Conservation (phyloP, 2,113 vertebrate genomes). For the Marcusenius ussheri region DNA sequence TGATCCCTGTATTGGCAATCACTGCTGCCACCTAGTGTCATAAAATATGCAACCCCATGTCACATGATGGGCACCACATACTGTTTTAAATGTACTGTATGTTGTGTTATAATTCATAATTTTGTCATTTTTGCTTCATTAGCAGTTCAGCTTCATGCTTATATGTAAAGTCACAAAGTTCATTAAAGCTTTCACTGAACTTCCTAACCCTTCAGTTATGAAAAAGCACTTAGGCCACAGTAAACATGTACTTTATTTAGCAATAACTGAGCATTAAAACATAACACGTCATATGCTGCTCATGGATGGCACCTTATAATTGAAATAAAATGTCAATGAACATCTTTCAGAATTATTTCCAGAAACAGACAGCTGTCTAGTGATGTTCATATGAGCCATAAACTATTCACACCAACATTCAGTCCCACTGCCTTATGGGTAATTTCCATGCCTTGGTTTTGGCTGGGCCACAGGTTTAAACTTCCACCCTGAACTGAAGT, state of each 20-base stretch:
- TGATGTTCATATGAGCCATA: neutral
- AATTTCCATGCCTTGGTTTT: neutral
- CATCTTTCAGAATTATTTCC: neutral
- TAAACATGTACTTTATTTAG: neutral
- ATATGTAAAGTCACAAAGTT: neutral
- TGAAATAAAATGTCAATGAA: neutral
- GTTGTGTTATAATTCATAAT: neutral
- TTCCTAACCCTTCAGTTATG: neutral
- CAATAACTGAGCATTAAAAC: neutral
- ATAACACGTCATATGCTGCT: neutral
- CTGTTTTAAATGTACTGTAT: neutral
- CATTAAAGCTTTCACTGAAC: neutral
- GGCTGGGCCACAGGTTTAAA: neutral
- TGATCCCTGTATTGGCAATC: neutral
- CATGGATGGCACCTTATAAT: neutral
- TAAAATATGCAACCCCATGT: neutral
- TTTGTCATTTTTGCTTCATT: neutral
- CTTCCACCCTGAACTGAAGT: neutral
- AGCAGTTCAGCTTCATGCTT: neutral
- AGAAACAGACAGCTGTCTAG: neutral
- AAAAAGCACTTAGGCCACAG: neutral
- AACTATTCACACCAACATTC: neutral
- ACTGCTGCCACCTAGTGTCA: constrained; percentile 3
- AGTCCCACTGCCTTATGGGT: neutral
- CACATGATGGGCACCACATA: neutral